Base-by-base conservation (phyloP, 1,140 invertebrate species). In the Hesperophylax magnus region DNA sequence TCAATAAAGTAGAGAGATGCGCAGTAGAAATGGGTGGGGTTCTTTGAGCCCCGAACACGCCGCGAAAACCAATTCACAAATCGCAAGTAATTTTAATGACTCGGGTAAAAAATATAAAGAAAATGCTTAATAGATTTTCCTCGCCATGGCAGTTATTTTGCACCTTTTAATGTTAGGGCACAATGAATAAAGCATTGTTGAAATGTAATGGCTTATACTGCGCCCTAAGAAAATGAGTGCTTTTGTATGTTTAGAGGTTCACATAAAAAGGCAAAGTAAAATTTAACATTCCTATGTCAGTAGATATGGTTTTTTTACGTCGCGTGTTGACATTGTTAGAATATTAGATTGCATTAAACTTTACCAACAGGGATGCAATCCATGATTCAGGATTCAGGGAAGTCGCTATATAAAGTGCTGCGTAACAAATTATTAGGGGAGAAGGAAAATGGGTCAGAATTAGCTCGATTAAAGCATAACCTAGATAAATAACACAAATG, bases 1-100 rank as follows among this genome's bases (percentile, higher is more conserved):
- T 84, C 82, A 84, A 84, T 84, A 84, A 84, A 81, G 82, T 81
- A 80, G 82, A 81, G 80, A 77, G 82, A 81, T 83, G 82, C 82
- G 82, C 82, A 84, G 80, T 84, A 78, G 79, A 80, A 69, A 63
- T 65, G 71, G 82, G 78, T 80, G 78, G 82, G 82, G 82, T 84
- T 79, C 56, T 60, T 77, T 77, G 52, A 58, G 71, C 71, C 17
- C 27, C 18, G 54, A 31, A 54, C 17, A 31, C 52, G 18, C 24
- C 17, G 22, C 52, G 24, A 8, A 18, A 47, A 20, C 31, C 31
- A 17, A 67, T 67, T n/a, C 63, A 67, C 63, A 9, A 34, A 71
- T 47, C n/a, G 34, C 39, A 2, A 71, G 34, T 20, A 71, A 71
- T 71, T 71, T 71, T 47, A 71, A 47, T 15, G 34, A 18, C n/a